These are phyloP conservation scores for Heliothis peltigera DNA, from an alignment of 2,888 invertebrate species.

Conservation along the genomic window DNA sequence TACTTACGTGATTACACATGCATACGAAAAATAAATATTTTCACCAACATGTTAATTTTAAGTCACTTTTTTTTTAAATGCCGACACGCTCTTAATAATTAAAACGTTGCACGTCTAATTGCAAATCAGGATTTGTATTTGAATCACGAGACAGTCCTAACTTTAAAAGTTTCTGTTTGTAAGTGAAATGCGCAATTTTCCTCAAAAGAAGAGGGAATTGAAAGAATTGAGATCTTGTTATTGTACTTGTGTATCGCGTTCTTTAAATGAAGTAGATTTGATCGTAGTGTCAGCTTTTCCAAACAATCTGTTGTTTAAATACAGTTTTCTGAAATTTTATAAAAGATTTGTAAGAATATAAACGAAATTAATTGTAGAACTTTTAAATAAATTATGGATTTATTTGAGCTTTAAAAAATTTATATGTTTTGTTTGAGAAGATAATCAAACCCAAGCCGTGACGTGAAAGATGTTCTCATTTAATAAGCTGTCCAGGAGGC, in stretches of 20 bases:
- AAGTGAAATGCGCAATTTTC: slow-evolving; percentile 32
- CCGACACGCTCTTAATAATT: background rate
- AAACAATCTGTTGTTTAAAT: slow-evolving; percentile 42
- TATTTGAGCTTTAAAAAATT: no score
- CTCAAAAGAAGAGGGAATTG: slow-evolving; percentile 16
- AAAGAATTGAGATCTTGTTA: slow-evolving; percentile 45
- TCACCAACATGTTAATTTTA: background rate
- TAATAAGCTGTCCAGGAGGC: no score
- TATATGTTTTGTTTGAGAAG: no score
- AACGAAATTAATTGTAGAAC: background rate
- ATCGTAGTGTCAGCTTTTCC: slow-evolving; percentile 37
- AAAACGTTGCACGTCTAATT: background rate
- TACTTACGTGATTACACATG: slow-evolving; percentile 54
- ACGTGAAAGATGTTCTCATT: no score
- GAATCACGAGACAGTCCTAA: slow-evolving; percentile 20
- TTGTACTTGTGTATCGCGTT: slow-evolving; percentile 44
- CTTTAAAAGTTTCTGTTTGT: slow-evolving; percentile 10
- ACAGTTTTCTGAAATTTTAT: slow-evolving; percentile 25
- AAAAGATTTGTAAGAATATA: background rate
- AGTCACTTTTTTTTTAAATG: no score
- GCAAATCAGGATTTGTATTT: slow-evolving; percentile 32
- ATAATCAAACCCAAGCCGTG: no score
- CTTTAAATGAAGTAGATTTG: slow-evolving; percentile 48
- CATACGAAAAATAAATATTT: slow-evolving; percentile 28
- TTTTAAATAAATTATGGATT: no score